Evolutionary conservation across 2,888 invertebrate species (phyloP), one percentile per base, ranked within the genome.

Genomic region (Smittia aterrima): DNA sequence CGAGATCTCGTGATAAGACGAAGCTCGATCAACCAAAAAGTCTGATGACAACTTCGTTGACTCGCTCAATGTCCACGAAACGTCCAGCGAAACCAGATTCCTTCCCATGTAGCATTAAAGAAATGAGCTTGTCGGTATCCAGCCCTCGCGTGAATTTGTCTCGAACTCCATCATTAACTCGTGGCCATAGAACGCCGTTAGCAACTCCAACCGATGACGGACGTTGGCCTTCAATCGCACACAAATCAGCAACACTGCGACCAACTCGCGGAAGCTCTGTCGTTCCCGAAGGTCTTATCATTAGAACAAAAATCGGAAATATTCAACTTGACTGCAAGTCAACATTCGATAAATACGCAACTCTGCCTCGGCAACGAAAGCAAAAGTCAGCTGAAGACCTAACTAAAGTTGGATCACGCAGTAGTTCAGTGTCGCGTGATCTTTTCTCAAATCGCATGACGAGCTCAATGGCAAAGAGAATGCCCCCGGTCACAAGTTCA

Each of bases 281-380:
- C 1, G 80, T 81, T 1, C 81, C 82, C 9, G 81, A 83, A 67
- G 78, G 81, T 32, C 77, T 80, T 53, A 77, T 78, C 66, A 76
- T 79, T 18, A 82, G 80, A 77, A 78, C 79, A 77, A 79, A 80
- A 25, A 80, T 78, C 77, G 80, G 77, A 76, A 77, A 76, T 78
- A 78, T 76, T 77, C 76, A 79, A 16, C 77, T 79, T 7, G 84
- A 84, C 62, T 82, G 85, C 74, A 81, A 86, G 18, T 82, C 81
- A 62, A 85, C 89, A 0, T 85, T 89, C 11, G 92, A 92, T 79
- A 89, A 90, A 77, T 92, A 90, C 78, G 92, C 90, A 7, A 93
- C 93, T 0, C 80, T 93, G 54, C 93, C 93, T 0, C 86, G 93
- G 47, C 85, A 92, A 74, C 85, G 89, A 76, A 88, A 89, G 77